Evolutionary conservation across 2,888 invertebrate species (phyloP), one percentile per base, ranked within the genome.

Genomic region (Synanthedon formicaeformis): DNA sequence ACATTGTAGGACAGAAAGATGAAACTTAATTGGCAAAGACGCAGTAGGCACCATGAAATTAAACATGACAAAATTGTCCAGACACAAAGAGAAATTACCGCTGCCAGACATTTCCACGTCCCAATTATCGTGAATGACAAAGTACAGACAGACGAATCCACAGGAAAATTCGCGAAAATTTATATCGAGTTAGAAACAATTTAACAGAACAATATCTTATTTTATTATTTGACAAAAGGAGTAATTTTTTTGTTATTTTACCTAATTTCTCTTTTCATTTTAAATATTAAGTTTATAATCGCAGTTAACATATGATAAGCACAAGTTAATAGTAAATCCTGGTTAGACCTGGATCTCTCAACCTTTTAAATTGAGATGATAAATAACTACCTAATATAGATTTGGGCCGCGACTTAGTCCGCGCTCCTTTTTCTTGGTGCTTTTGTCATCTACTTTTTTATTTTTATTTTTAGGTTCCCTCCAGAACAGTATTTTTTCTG

Each of bases 41-140:
- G 65, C 60, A 66, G 65, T 64, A 70, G 69, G 59, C 67, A 63
- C 66, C 69, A 66, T 67, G 73, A 78, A 78, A 81, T 80, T 77
- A 75, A 79, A 79, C 76, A 71, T 69, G 75, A 81, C 78, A 75
- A 75, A 78, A 78, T 71, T 78, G 72, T 69, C 69, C 65, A 67
- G 73, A 73, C 74, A 75, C 74, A 73, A 77, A 76, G 72, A 71
- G 73, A 75, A 75, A 76, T 74, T 70, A 69, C 67, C 62, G 64
- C 65, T 64, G 53, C 60, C 62, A 66, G 69, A 75, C 73, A 71
- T 69, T 75, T 69, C 60, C 64, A 69, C 63, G 66, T 73, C 72
- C 71, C 76, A 77, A 83, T 82, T 81, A 82, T 71, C 66, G 59
- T 62, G 67, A 69, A 71, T 75, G 79, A 81, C 74, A 75, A 70